phyloP scores from a whole-genome alignment of 2,113 vertebrate species.

The Petromus typicus region DNA sequence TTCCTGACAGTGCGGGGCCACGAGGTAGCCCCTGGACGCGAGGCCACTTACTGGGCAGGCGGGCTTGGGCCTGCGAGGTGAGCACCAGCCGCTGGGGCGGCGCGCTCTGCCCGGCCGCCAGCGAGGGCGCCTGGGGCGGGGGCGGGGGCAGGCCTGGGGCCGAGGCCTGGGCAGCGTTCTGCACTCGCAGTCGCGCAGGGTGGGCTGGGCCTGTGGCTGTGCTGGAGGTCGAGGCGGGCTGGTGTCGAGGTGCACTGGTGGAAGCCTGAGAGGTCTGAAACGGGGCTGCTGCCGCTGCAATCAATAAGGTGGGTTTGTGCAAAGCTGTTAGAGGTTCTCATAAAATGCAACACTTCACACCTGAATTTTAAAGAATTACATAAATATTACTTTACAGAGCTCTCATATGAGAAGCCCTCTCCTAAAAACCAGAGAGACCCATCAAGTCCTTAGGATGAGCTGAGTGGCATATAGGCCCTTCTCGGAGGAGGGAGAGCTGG shows the following conservation, averaged over 20 bases:
- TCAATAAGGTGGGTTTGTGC: constrained; percentile 92
- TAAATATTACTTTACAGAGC: constrained; percentile 19
- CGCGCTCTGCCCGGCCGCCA: constrained; percentile 92
- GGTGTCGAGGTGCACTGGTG: constrained; percentile 91
- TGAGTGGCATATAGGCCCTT: background rate
- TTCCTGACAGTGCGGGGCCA: constrained; percentile 83
- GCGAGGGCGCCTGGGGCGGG: constrained; percentile 90
- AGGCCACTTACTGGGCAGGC: constrained; percentile 99
- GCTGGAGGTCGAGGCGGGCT: constrained; percentile 90
- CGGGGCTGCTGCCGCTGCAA: constrained; percentile 92
- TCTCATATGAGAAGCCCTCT: constrained; percentile 10
- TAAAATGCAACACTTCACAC: constrained; percentile 46
- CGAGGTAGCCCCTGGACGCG: constrained; percentile 85
- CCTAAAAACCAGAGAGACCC: background rate
- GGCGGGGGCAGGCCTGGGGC: constrained; percentile 89
- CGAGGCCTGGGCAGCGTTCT: constrained; percentile 85
- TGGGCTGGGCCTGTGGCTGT: constrained; percentile 89
- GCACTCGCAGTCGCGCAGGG: constrained; percentile 89
- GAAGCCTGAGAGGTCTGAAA: constrained; percentile 93
- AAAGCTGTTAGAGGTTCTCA: constrained; percentile 88
- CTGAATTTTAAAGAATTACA: constrained; percentile 51
- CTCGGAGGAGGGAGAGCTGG: background rate
- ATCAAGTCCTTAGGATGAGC: background rate
- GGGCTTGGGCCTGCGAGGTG: constrained; percentile 98
- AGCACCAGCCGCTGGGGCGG: constrained; percentile 97